phyloP scores from a whole-genome alignment of 2,888 invertebrate species.

The Ophion ellenae region DNA sequence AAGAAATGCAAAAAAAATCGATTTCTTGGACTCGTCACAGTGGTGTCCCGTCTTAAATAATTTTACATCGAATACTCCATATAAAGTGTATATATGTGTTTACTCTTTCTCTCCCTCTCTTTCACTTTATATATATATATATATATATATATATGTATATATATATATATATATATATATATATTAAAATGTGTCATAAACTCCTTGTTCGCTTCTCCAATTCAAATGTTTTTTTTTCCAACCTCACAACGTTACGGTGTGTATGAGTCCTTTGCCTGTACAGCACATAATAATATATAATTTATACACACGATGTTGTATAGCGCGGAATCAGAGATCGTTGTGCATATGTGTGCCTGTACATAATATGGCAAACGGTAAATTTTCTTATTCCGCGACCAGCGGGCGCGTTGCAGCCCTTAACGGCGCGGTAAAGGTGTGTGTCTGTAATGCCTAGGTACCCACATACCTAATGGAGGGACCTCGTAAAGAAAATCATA shows the following conservation, averaged over 20 bases:
- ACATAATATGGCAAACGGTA: constrained; percentile 10
- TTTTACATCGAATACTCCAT: background rate
- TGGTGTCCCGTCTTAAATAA: background rate
- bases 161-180: background rate
- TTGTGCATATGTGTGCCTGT: background rate
- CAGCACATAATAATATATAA: constrained; percentile 59
- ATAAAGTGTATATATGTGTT: background rate
- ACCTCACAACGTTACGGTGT: background rate
- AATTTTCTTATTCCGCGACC: constrained; percentile 39
- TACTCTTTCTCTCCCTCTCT: background rate
- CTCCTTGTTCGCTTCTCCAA: constrained; percentile 26
- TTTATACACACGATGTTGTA: constrained; percentile 53
- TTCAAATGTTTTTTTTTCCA: constrained; percentile 22
- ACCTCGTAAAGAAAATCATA: constrained; percentile 42
- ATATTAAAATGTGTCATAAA: constrained; percentile 49
- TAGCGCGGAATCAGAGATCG: constrained; percentile 20
- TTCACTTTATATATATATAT: too few species aligned
- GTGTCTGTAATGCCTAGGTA: constrained; percentile 5
- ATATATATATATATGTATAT: background rate
- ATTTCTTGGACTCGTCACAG: too few species aligned
- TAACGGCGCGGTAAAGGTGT: constrained; percentile 38
- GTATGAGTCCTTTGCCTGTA: constrained; percentile 23
- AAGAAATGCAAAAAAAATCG: too few species aligned
- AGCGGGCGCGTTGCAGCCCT: constrained; percentile 40
- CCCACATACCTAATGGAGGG: constrained; percentile 33